phyloP scores from a whole-genome alignment of 2,797 vertebrate species.

The Mallotus villosus region DNA sequence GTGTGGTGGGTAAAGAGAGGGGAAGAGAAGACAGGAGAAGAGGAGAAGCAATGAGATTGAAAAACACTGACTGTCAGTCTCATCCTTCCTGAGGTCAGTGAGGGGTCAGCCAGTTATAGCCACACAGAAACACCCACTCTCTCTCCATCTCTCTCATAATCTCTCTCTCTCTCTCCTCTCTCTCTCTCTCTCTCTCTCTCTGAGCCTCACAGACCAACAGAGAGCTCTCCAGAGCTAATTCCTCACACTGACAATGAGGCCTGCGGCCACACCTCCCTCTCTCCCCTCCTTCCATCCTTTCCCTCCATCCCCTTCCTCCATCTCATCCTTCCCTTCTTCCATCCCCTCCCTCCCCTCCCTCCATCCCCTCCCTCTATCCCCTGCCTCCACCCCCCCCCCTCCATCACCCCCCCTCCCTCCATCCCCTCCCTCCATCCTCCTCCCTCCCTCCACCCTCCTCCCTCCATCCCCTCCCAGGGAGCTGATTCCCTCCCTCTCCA shows the following conservation, averaged over 20 bases:
- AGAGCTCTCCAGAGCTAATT: not conserved
- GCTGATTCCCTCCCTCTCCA: not conserved
- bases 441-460: not conserved
- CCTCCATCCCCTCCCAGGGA: not conserved
- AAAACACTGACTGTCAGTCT: not conserved
- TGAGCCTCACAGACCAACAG: no score
- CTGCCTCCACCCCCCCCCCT: no score
- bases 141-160: not conserved
- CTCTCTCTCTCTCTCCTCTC: slow-evolving; percentile 26
- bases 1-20: not conserved
- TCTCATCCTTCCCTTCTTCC: no score
- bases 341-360: no score
- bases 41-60: not conserved
- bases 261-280: no score
- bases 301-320: no score
- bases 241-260: not conserved
- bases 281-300: no score
- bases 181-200: slow-evolving; percentile 24
- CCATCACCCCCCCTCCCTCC: not conserved
- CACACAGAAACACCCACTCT: not conserved
- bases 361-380: not conserved
- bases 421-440: not conserved
- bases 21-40: not conserved
- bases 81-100: not conserved
- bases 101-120: not conserved